Percentiles rank a stretch among this genome's conserved stretches.
Evolutionary conservation across 2,797 vertebrate genomes (phyloP).

Genomic region (Heliangelus exortis): DNA sequence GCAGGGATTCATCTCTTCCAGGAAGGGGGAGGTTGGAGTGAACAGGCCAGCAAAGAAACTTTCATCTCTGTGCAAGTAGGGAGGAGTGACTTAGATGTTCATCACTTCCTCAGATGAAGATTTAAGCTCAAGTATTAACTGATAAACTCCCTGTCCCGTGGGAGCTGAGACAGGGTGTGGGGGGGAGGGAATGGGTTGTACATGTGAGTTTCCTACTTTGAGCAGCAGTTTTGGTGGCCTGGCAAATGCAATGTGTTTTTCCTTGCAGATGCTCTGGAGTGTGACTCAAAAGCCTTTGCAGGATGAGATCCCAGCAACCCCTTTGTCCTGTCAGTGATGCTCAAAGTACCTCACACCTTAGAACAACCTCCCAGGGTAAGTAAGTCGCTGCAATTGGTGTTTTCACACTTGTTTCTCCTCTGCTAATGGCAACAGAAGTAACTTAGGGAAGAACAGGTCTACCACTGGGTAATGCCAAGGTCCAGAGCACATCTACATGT

Average conservation of each 20-base stretch:
- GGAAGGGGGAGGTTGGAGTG: conserved; percentile 22
- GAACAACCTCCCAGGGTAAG: not conserved
- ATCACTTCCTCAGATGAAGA: not conserved
- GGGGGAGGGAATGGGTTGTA: not conserved
- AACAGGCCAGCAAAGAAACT: not conserved
- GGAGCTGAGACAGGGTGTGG: not conserved
- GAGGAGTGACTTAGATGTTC: conserved; percentile 45
- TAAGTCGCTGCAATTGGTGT: not conserved
- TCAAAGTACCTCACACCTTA: not conserved
- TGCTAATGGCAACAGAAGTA: not conserved
- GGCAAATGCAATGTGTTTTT: conserved; percentile 39
- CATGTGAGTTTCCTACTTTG: not conserved
- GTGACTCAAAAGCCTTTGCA: conserved; percentile 52
- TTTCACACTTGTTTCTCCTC: conserved; percentile 3
- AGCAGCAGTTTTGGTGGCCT: conserved; percentile 40
- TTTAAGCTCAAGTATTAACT: conserved; percentile 35
- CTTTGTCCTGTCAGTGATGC: not conserved
- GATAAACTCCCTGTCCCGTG: conserved; percentile 38
- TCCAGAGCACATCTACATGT: not conserved
- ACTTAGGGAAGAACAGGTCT: not conserved
- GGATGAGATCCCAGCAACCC: not conserved
- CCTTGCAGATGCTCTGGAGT: conserved; percentile 28
- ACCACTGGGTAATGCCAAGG: not conserved
- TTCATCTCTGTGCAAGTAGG: conserved; percentile 8
- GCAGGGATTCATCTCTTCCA: conserved; percentile 35